Conservation (phyloP, 2,888 invertebrate species). For the Metellina segmentata region DNA sequence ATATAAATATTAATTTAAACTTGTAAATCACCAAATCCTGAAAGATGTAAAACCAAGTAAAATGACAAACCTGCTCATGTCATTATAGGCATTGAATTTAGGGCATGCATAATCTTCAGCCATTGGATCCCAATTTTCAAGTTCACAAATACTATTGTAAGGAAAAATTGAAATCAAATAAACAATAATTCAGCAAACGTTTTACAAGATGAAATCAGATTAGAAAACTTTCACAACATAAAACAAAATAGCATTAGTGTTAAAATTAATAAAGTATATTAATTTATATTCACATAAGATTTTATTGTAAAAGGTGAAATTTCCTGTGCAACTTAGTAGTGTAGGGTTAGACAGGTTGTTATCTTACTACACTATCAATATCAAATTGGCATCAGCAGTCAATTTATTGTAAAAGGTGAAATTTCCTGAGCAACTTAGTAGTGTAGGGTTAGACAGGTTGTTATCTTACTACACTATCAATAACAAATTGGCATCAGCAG, state of each 20-base stretch:
- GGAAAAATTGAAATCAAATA: neutral
- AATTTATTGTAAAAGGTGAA: no score
- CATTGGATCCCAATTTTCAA: constrained; percentile 55
- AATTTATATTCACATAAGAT: no score
- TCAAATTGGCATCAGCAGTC: neutral
- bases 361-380: neutral
- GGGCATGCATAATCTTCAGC: constrained; percentile 22
- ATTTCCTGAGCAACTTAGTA: neutral
- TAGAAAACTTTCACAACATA: no score
- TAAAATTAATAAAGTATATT: no score
- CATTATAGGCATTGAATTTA: constrained; percentile 24
- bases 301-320: no score
- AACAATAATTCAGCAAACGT: neutral
- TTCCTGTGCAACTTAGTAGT: neutral
- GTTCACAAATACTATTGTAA: neutral
- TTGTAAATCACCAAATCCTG: neutral
- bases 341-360: neutral
- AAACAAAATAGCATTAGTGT: no score
- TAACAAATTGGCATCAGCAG: neutral
- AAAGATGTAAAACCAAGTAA: neutral
- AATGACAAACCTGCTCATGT: neutral
- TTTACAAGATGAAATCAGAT: neutral
- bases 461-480: neutral
- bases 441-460: neutral
- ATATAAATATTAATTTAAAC: neutral